Conservation (phyloP, 2,113 vertebrate genomes). For the Passer domesticus region DNA sequence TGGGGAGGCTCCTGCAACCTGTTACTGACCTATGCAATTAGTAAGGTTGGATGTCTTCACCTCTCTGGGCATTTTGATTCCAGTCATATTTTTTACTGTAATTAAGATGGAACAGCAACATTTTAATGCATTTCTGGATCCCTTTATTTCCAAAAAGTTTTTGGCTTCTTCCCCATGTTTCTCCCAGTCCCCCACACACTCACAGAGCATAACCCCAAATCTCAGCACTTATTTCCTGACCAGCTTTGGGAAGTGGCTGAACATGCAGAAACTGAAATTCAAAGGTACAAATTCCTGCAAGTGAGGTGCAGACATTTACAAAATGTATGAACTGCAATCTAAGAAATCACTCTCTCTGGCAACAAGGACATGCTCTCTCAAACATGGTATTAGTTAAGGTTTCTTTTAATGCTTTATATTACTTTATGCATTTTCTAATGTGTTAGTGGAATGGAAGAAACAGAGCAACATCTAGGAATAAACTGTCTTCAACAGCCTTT, state of each 20-base stretch:
- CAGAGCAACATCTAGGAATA: neutral
- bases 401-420: constrained; percentile 29
- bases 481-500: constrained; percentile 1
- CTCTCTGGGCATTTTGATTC: neutral
- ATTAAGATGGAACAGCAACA: neutral
- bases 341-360: constrained; percentile 13
- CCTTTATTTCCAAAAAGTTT: neutral
- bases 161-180: neutral
- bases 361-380: neutral
- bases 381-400: neutral
- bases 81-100: neutral
- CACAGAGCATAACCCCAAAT: neutral
- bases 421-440: neutral
- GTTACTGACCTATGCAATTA: neutral
- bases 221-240: neutral
- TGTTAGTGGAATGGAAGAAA: constrained; percentile 17
- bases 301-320: neutral
- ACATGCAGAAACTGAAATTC: neutral
- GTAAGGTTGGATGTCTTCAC: neutral
- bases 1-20: neutral
- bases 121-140: neutral
- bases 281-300: neutral
- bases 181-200: neutral
- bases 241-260: neutral
- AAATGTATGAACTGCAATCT: neutral